Evolutionary conservation across 1,140 invertebrate species (phyloP), one percentile per base, ranked within the genome.

Genomic region (Scylla paramamosain): DNA sequence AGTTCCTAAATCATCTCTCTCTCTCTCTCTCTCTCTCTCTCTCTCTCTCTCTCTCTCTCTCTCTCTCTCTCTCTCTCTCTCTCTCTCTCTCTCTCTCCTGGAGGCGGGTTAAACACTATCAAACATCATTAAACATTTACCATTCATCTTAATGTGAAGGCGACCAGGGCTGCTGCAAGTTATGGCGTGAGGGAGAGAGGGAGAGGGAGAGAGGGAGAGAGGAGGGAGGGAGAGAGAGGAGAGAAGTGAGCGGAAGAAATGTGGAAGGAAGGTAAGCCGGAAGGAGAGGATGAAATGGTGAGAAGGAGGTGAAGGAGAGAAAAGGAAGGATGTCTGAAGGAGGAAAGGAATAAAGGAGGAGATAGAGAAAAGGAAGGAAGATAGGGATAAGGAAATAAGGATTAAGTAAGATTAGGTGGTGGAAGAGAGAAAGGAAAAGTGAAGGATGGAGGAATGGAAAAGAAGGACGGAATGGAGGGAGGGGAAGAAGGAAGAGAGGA

Each of bases 131-230:
- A 59, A 59, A 59, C 52, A 59, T 59, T 59, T 59, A 59, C 52
- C 52, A 59, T 59, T 59, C 52, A 59, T 59, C 52, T 59, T 59
- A 59, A 59, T 59, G 52, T 59, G 52, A 20, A 59, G 52, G 52
- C 16, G 52, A 59, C 12, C 16, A 20, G 52, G 52, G 52, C 12
- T 59, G 52, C 12, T 7, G n/a, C 8, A 28, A 84, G 31, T 14
- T 10, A 32, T 20, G n/a, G 31, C 14, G n/a, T 0, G 83, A 84
- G 83, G n/a, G 25, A n/a, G 83, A 84, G 83, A 84, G 25, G 25
- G 83, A 84, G 83, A 84, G 25, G 25, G 83, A 84, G 83, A 84
- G 83, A n/a, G 83, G n/a, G 83, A 84, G 83, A n/a, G 83, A 84
- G 83, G n/a, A 20, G 25, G 83, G n/a, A n/a, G 25, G 25, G 83